Conservation (phyloP, 30 jellyfish, hydroid and myxozoan genomes). For the Cassiopea andromeda region DNA sequence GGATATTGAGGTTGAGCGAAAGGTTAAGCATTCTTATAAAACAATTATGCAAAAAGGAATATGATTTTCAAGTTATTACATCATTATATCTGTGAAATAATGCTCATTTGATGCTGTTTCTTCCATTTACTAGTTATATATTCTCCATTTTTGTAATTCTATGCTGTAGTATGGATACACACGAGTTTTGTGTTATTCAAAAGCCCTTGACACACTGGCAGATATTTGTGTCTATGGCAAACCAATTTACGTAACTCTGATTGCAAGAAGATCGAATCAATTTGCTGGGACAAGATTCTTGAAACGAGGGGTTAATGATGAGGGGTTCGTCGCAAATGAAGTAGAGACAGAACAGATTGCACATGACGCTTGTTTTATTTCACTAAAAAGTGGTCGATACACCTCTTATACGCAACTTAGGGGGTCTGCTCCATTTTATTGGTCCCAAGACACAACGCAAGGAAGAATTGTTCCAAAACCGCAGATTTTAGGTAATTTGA, state of each 20-base stretch:
- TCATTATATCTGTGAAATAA: no score
- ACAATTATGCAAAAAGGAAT: no score
- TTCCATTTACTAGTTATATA: no score
- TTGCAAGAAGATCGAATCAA: slow-evolving; percentile 95
- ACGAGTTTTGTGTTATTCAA: not conserved
- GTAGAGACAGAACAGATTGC: slow-evolving; percentile 99
- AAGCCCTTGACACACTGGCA: slow-evolving; percentile 12
- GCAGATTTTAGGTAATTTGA: slow-evolving; percentile 84
- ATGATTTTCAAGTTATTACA: no score
- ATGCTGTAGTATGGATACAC: not conserved
- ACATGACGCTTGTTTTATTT: slow-evolving; percentile 94
- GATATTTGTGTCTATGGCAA: slow-evolving; percentile 96
- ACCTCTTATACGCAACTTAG: slow-evolving; percentile 97
- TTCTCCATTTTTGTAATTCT: not conserved
- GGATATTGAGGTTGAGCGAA: no score
- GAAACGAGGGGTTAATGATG: slow-evolving; percentile 98
- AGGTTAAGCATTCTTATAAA: no score
- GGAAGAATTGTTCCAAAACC: slow-evolving; percentile 99
- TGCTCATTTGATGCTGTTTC: no score
- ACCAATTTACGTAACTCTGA: slow-evolving; percentile 89
- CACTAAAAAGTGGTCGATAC: slow-evolving; percentile 94
- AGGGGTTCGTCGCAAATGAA: slow-evolving; percentile 99
- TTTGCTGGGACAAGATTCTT: slow-evolving; percentile 98
- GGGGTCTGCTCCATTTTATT: slow-evolving; percentile 98
- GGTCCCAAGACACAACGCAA: slow-evolving; percentile 99